Conservation (phyloP, 1,140 invertebrate species). For the Paralvinella palmiformis region DNA sequence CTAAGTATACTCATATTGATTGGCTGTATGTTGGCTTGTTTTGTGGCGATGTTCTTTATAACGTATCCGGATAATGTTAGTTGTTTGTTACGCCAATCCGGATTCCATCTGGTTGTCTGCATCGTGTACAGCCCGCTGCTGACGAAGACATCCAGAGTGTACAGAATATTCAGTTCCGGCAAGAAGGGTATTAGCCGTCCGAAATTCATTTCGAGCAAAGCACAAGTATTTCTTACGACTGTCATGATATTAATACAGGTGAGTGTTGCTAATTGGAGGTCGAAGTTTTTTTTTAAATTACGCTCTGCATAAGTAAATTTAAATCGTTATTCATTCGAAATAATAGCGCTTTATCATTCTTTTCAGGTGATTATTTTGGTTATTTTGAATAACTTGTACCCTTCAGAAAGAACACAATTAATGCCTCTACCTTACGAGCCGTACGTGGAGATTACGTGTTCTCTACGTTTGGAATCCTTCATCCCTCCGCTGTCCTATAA, state of each 20-base stretch:
- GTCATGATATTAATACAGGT: not conserved
- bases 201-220: not conserved
- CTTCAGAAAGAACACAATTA: not conserved
- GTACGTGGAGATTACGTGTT: constrained; percentile 25
- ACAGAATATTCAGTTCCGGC: not conserved
- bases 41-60: constrained; percentile 23
- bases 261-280: not conserved
- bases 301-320: not conserved
- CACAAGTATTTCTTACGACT: no score
- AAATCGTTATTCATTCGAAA: no score
- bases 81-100: constrained; percentile 3
- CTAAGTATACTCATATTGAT: constrained; percentile 30
- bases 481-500: constrained; percentile 67
- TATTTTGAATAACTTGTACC: not conserved
- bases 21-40: constrained; percentile 27
- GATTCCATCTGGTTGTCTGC: constrained; percentile 9
- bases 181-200: not conserved
- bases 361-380: not conserved
- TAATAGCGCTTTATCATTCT: not conserved
- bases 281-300: not conserved
- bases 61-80: constrained; percentile 51
- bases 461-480: constrained; percentile 17
- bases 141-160: not conserved
- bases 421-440: constrained; percentile 3
- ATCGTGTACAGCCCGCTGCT: constrained; percentile 4